Base-by-base conservation (phyloP, 2,113 vertebrate genomes). In the Donacobius atricapilla region DNA sequence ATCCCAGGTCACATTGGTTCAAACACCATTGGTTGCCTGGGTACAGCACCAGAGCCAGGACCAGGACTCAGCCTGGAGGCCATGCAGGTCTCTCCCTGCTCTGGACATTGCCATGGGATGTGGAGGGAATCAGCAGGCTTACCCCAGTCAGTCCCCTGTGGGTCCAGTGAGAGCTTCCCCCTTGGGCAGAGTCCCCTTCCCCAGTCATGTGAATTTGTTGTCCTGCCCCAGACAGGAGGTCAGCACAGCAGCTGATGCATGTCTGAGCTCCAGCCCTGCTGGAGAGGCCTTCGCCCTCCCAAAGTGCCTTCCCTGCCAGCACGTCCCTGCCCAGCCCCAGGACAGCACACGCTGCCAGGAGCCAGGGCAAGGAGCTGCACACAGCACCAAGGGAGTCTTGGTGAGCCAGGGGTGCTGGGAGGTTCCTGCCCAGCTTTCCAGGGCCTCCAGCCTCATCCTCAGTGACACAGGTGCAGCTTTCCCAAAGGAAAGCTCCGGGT, bases 31-130 rank as follows among this genome's bases (percentile, higher is more conserved):
- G 47, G 54, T 13, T 21, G 5, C 35, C 70, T 44, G 75, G 48
- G 69, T 35, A 60, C 37, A 33, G 66, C 69, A 24, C 14, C 40
- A 69, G n/a, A 60, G 22, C n/a, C 45, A 44, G 40, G 65, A 44
- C 4, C 12, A 1, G 45, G 18, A 19, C 20, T 44, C 27, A 31
- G 19, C 33, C 80, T 48, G 61, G 72, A 58, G 57, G 18, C 37
- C 60, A 50, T 1, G 0, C 19, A 27, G 0, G 0, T 24, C 61
- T 19, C n/a, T 37, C 28, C 10, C 44, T 40, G 53, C 58, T 73
- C 76, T 64, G 56, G 35, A 14, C 4, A 1, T 11, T 60, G 6
- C 54, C 27, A 9, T 0, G 2, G 61, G n/a, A 45, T 5, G 3
- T 2, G 27, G 42, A 80, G 30, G 56, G 51, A 66, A 54, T n/a